These are phyloP conservation scores for Zaprionus gabonicus DNA, from an alignment of 1,140 invertebrate species.

Conservation along the genomic window DNA sequence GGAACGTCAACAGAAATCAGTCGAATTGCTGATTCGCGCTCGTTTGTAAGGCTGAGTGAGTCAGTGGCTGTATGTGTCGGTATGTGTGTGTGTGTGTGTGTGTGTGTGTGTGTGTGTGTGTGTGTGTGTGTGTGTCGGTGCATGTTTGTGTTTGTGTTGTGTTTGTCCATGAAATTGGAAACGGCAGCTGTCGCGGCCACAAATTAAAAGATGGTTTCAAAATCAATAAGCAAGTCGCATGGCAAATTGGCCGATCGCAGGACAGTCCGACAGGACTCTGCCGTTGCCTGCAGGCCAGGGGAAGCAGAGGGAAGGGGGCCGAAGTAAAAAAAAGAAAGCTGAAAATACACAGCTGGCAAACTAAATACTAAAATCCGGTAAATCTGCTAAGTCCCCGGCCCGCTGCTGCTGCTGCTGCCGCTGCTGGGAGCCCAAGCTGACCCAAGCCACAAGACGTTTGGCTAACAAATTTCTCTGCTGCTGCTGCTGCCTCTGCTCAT, in stretches of 20 bases:
- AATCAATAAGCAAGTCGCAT: constrained; percentile 48
- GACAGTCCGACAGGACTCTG: constrained; percentile 43
- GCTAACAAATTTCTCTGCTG: constrained; percentile 54
- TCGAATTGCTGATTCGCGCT: constrained; percentile 1
- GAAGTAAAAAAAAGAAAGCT: neutral
- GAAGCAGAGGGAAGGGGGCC: neutral
- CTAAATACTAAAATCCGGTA: constrained; percentile 40
- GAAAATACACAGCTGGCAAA: constrained; percentile 9
- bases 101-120: constrained; percentile 42
- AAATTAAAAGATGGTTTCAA: constrained; percentile 64
- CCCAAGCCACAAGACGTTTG: constrained; percentile 41
- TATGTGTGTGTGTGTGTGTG: neutral
- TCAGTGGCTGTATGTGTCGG: too few species aligned
- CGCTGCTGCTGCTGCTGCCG: neutral
- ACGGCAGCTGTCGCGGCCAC: constrained; percentile 55
- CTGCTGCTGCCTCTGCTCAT: neutral
- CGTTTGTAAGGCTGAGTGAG: neutral
- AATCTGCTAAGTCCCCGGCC: constrained; percentile 62
- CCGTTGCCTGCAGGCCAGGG: neutral
- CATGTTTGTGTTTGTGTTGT: constrained; percentile 10
- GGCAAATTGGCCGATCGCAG: constrained; percentile 33
- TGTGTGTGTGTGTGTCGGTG: neutral
- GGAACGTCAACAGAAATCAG: constrained; percentile 50
- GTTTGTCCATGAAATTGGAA: constrained; percentile 72
- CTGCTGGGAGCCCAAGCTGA: constrained; percentile 4